Conservation (phyloP, 2,888 invertebrate genomes). For the Tolmerus cingulatus region DNA sequence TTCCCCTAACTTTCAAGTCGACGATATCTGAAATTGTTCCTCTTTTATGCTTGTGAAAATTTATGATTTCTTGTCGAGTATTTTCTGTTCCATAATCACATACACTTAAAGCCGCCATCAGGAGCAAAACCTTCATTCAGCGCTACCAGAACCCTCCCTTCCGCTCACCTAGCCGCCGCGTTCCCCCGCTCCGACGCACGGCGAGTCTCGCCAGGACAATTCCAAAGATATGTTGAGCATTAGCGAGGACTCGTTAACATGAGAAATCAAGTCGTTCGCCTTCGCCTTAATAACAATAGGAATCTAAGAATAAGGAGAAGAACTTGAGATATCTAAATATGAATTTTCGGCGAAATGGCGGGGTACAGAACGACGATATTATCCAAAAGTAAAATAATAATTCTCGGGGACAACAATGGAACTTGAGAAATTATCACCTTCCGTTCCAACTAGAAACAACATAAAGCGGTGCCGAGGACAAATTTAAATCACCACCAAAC, state of each 20-base stretch:
- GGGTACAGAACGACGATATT: slow-evolving; percentile 42
- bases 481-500: slow-evolving; percentile 49
- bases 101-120: slow-evolving; percentile 36
- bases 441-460: slow-evolving; percentile 46
- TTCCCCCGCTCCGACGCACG: not conserved
- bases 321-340: slow-evolving; percentile 42
- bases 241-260: slow-evolving; percentile 41
- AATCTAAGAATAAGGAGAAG: slow-evolving; percentile 40
- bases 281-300: slow-evolving; percentile 37
- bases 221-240: slow-evolving; percentile 37
- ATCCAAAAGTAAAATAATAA: slow-evolving; percentile 50
- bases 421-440: slow-evolving; percentile 50
- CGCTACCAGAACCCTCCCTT: not conserved
- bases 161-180: not conserved
- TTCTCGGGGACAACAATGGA: slow-evolving; percentile 48
- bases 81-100: slow-evolving; percentile 41
- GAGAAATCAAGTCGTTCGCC: slow-evolving; percentile 42
- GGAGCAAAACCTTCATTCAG: slow-evolving; percentile 22
- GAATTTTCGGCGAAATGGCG: slow-evolving; percentile 37
- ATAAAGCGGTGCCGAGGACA: slow-evolving; percentile 45
- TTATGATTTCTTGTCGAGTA: slow-evolving; percentile 40
- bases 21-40: slow-evolving; percentile 41
- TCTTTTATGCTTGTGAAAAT: slow-evolving; percentile 38
- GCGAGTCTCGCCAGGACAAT: slow-evolving; percentile 13
- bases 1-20: slow-evolving; percentile 11